Percentiles rank a stretch among this genome's conserved stretches.
These are phyloP conservation scores for Quadroppia sp. DNA, from an alignment of 2,888 invertebrate genomes.

Conservation along the genomic window DNA sequence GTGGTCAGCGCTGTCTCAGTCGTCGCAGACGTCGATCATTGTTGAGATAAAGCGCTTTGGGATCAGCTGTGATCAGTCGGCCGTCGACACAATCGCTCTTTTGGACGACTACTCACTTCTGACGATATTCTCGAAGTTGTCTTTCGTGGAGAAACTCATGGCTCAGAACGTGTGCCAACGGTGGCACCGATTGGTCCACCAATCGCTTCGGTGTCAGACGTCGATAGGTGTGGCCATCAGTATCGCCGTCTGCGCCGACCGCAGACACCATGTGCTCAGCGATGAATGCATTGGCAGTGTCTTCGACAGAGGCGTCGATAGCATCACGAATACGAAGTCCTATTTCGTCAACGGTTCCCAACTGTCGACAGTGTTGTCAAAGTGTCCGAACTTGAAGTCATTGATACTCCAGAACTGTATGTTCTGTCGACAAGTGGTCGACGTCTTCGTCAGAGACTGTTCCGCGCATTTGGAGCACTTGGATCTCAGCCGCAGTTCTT, in stretches of 20 bases:
- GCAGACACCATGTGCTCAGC: neutral
- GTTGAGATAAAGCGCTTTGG: neutral
- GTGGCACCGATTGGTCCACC: neutral
- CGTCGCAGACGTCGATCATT: conserved; percentile 3
- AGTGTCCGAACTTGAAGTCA: conserved; percentile 23
- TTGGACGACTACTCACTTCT: conserved; percentile 24
- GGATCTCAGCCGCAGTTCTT: conserved; percentile 12
- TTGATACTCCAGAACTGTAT: conserved; percentile 16
- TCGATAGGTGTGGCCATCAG: conserved; percentile 1
- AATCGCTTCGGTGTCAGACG: conserved; percentile 1
- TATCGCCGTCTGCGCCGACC: neutral
- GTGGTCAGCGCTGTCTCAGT: conserved; percentile 20
- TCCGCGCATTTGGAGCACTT: neutral
- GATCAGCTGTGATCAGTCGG: neutral
- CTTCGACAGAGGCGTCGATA: neutral
- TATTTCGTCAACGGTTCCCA: neutral
- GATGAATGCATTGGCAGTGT: neutral
- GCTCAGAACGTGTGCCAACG: conserved; percentile 4
- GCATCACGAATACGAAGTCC: neutral
- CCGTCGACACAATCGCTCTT: neutral
- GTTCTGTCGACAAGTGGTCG: conserved; percentile 8
- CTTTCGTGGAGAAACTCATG: neutral
- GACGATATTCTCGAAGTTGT: neutral
- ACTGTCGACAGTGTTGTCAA: neutral
- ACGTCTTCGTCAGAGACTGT: neutral